phyloP scores from a whole-genome alignment of 2,113 vertebrate genomes.

The Rhombomys opimus region DNA sequence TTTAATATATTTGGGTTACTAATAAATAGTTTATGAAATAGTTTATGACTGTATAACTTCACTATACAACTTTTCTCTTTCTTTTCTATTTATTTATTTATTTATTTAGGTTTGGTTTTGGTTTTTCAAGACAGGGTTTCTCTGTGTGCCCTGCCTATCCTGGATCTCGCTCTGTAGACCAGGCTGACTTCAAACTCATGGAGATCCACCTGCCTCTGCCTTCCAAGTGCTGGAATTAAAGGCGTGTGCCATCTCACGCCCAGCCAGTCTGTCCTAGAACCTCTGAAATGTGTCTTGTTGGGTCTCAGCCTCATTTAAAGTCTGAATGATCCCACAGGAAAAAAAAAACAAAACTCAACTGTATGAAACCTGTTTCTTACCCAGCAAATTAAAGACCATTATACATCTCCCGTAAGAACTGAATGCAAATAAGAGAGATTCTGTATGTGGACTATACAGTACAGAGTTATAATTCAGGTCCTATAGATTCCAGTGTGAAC shows the following conservation, averaged over 20 bases:
- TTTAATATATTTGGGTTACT: conserved; percentile 34
- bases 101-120: background rate
- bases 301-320: background rate
- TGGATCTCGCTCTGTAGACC: background rate
- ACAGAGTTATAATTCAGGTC: background rate
- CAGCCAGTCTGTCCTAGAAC: background rate
- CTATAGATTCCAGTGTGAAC: background rate
- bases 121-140: background rate
- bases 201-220: background rate
- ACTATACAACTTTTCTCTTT: background rate
- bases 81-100: background rate
- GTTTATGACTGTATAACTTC: conserved; percentile 6
- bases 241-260: background rate
- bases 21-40: conserved; percentile 23
- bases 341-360: background rate
- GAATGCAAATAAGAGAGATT: background rate
- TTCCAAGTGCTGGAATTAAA: background rate
- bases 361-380: background rate
- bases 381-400: background rate
- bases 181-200: background rate
- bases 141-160: background rate
- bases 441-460: background rate
- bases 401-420: background rate
- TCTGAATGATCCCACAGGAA: background rate
- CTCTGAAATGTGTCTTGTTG: background rate